Percentiles rank a stretch among this genome's conserved stretches.
phyloP scores from a whole-genome alignment of 2,888 invertebrate genomes.

The Aspidapion aeneum region DNA sequence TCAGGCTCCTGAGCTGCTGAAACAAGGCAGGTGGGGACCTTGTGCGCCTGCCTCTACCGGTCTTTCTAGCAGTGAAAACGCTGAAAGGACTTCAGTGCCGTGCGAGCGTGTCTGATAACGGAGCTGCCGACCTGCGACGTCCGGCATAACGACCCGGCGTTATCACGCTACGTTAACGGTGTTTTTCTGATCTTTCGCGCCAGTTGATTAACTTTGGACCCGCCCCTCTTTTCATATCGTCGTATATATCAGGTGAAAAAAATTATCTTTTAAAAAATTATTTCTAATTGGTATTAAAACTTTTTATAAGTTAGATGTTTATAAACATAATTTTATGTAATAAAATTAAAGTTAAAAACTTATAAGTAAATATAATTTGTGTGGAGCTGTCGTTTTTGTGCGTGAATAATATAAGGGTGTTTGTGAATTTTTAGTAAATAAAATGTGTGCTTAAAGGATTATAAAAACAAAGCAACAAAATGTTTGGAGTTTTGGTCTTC shows the following conservation, averaged over 20 bases:
- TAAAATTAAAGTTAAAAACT: too few species aligned
- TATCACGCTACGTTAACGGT: not conserved
- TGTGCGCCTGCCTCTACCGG: not conserved
- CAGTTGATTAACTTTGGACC: not conserved
- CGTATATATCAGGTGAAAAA: not conserved
- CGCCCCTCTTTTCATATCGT: not conserved
- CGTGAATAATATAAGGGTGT: too few species aligned
- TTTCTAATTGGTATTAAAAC: too few species aligned
- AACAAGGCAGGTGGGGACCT: not conserved
- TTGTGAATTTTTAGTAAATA: too few species aligned
- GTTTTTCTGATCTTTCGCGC: not conserved
- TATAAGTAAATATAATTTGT: too few species aligned
- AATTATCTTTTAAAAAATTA: too few species aligned
- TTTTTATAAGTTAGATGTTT: too few species aligned
- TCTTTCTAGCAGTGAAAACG: not conserved
- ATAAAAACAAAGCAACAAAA: too few species aligned
- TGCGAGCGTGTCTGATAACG: conserved; percentile 17
- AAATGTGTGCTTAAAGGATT: too few species aligned
- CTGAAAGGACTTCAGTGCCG: conserved; percentile 19
- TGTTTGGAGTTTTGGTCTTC: too few species aligned
- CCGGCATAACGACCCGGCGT: not conserved
- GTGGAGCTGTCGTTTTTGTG: too few species aligned
- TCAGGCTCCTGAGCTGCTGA: not conserved
- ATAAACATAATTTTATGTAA: too few species aligned
- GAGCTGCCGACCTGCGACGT: not conserved